These are phyloP conservation scores for Dynastes grantii DNA, from an alignment of 2,888 invertebrate species.

Conservation along the genomic window DNA sequence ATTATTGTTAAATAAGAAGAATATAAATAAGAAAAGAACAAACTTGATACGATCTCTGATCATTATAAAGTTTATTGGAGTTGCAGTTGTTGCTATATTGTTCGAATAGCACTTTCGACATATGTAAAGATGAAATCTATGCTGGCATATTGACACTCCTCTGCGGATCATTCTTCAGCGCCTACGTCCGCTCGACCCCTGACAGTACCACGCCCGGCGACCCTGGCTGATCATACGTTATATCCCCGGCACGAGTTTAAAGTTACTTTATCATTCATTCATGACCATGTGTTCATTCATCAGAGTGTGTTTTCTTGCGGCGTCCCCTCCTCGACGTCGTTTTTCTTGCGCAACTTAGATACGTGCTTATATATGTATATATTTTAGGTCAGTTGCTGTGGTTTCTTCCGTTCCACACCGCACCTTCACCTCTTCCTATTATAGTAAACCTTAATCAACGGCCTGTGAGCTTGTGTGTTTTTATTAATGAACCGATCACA, in stretches of 20 bases:
- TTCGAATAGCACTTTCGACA: slow-evolving; percentile 54
- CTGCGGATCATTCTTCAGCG: slow-evolving; percentile 59
- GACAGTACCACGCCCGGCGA: slow-evolving; percentile 66
- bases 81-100: background rate
- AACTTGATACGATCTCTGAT: too few relatives aligned
- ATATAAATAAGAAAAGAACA: too few relatives aligned
- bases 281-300: slow-evolving; percentile 68
- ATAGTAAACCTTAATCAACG: slow-evolving; percentile 70
- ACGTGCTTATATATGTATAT: slow-evolving; percentile 64
- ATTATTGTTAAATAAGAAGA: too few relatives aligned
- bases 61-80: background rate
- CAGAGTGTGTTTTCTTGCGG: slow-evolving; percentile 59
- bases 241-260: slow-evolving; percentile 61
- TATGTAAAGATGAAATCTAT: slow-evolving; percentile 55
- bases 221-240: slow-evolving; percentile 65
- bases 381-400: slow-evolving; percentile 64
- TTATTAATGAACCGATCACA: slow-evolving; percentile 70
- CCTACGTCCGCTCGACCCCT: slow-evolving; percentile 64
- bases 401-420: slow-evolving; percentile 64
- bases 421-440: slow-evolving; percentile 68
- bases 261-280: slow-evolving; percentile 66
- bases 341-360: slow-evolving; percentile 61
- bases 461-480: slow-evolving; percentile 67
- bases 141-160: slow-evolving; percentile 62
- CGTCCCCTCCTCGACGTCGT: slow-evolving; percentile 54